Percentiles rank a stretch among this genome's conserved stretches.
Conservation (phyloP, 2,113 vertebrate genomes). For the Rattus norvegicus region DNA sequence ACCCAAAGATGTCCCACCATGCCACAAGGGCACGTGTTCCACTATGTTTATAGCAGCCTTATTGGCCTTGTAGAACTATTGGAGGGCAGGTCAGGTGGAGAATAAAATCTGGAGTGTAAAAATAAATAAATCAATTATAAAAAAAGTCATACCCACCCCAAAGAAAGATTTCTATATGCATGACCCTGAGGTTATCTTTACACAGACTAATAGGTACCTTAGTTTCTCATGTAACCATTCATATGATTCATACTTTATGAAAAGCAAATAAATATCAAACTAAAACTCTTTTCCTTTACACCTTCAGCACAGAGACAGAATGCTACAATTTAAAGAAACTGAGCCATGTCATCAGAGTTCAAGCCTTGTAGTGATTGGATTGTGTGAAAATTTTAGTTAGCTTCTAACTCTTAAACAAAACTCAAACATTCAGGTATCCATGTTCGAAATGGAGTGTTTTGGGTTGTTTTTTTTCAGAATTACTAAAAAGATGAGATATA, state of each 20-base stretch:
- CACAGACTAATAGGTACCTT: background rate
- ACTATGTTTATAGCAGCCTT: no score
- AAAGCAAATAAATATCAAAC: constrained; percentile 16
- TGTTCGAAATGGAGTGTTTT: background rate
- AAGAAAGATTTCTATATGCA: background rate
- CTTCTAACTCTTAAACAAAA: background rate
- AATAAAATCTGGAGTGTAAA: no score
- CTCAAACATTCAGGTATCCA: constrained; percentile 3
- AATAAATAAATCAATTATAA: no score
- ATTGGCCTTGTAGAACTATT: no score
- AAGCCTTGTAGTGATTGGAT: constrained; percentile 9
- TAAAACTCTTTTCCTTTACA: constrained; percentile 5
- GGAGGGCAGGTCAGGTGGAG: no score
- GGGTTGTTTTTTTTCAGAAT: background rate
- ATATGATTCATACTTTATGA: constrained; percentile 56
- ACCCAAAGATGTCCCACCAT: no score
- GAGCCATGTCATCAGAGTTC: background rate
- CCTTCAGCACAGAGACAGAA: background rate
- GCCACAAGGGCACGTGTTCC: no score
- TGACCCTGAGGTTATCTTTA: background rate
- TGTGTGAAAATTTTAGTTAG: background rate
- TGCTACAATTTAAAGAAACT: constrained; percentile 12
- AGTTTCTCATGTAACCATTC: background rate
- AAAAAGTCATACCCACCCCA: no score
- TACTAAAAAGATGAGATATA: constrained; percentile 33